Conservation (phyloP, 2,113 vertebrate genomes). For the Probosciger aterrimus region DNA sequence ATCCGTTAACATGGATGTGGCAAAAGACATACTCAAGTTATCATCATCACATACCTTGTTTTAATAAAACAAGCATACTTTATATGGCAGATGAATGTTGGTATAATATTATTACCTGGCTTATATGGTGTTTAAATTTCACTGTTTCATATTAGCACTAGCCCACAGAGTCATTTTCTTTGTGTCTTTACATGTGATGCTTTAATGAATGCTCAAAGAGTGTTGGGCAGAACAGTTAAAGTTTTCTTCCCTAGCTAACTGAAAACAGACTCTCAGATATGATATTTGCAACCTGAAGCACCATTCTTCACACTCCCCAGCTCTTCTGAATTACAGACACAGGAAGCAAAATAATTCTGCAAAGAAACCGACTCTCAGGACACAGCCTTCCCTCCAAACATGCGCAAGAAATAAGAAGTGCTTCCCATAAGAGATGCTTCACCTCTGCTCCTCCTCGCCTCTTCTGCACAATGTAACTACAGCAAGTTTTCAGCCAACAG, state of each 20-base stretch:
- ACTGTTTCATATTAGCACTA: neutral
- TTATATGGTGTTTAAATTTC: neutral
- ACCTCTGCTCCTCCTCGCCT: neutral
- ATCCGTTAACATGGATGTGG: neutral
- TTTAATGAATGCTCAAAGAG: neutral
- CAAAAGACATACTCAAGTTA: neutral
- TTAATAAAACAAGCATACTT: neutral
- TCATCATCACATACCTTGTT: neutral
- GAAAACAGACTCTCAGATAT: neutral
- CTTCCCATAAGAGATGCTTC: neutral
- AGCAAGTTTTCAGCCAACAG: neutral
- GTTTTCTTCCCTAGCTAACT: neutral
- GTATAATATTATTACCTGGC: neutral
- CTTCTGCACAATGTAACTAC: fast-evolving
- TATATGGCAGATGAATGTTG: neutral
- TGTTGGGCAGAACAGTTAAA: neutral
- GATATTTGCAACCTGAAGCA: neutral
- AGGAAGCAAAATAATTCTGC: neutral
- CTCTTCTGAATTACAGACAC: neutral
- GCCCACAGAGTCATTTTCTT: neutral
- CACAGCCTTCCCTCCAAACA: neutral
- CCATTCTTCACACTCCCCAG: neutral
- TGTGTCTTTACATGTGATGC: neutral
- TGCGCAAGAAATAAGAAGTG: neutral
- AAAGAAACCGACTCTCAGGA: neutral